These are phyloP conservation scores for Microplitis demolitor DNA, from an alignment of 1,140 invertebrate genomes.

Conservation along the genomic window DNA sequence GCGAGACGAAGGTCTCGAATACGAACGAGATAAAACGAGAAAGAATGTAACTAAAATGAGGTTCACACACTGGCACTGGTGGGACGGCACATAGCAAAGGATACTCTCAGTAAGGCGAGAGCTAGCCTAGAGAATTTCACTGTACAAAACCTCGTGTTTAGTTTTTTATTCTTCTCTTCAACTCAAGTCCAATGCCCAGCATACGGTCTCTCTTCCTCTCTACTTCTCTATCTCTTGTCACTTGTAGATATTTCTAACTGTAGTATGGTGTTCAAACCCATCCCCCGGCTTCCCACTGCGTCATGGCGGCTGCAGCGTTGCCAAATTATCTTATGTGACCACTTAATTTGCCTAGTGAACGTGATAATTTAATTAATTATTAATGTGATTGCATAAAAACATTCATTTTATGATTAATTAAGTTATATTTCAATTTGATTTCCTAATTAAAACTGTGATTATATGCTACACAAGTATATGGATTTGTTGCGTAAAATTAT, in stretches of 20 bases:
- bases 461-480: not conserved
- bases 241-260: slow-evolving; percentile 30
- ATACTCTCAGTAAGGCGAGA: slow-evolving; percentile 11
- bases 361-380: slow-evolving; percentile 32
- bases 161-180: slow-evolving; percentile 42
- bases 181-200: slow-evolving; percentile 41
- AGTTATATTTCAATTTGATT: no score
- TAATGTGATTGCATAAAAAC: slow-evolving; percentile 17
- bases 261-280: slow-evolving; percentile 17
- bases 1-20: not conserved
- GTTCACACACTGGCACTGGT: slow-evolving; percentile 9
- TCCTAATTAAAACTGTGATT: not conserved
- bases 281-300: slow-evolving; percentile 13
- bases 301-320: slow-evolving; percentile 54
- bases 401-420: slow-evolving; percentile 7
- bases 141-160: slow-evolving; percentile 47
- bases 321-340: slow-evolving; percentile 54
- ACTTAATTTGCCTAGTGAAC: slow-evolving; percentile 39
- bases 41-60: slow-evolving; percentile 6
- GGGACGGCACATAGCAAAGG: slow-evolving; percentile 14
- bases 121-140: slow-evolving; percentile 32
- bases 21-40: slow-evolving; percentile 5
- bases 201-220: slow-evolving; percentile 32
- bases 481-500: not conserved
- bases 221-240: not conserved